Evolutionary conservation across 2,888 invertebrate species (phyloP).

Genomic region (Athetis lepigone): DNA sequence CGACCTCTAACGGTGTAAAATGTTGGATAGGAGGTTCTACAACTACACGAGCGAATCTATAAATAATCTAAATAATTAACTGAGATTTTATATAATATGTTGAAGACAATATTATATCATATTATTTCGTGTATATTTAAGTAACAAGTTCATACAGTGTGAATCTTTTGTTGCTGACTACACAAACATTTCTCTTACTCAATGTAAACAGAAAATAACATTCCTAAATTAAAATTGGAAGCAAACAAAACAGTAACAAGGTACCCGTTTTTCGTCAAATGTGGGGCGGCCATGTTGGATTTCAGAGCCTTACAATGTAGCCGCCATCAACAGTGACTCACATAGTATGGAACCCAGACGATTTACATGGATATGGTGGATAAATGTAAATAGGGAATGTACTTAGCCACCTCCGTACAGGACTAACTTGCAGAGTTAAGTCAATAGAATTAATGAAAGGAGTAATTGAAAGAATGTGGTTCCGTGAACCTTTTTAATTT

Average conservation of each 20-base stretch:
- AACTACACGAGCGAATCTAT: no score
- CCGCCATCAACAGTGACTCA: conserved; percentile 46
- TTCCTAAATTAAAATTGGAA: conserved; percentile 25
- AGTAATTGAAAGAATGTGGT: conserved; percentile 38
- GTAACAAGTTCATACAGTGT: no score
- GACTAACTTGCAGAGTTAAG: conserved; percentile 28
- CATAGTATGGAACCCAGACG: conserved; percentile 41
- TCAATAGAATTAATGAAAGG: conserved; percentile 43
- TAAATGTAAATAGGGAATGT: conserved; percentile 60
- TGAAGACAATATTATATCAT: no score
- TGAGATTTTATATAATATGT: no score
- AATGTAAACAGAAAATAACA: conserved; percentile 5
- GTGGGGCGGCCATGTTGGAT: conserved; percentile 34
- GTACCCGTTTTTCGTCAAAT: conserved; percentile 20
- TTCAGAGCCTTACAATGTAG: conserved; percentile 44
- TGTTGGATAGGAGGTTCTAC: no score
- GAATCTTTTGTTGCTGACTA: no score
- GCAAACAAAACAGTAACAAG: conserved; percentile 22
- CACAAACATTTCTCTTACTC: background rate
- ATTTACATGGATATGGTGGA: conserved; percentile 60
- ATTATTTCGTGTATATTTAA: no score
- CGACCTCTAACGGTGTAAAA: no score
- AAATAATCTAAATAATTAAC: no score
- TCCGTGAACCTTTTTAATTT: no score
- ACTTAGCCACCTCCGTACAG: conserved; percentile 50